phyloP scores from a whole-genome alignment of 2,797 vertebrate species.

The Squalus acanthias region DNA sequence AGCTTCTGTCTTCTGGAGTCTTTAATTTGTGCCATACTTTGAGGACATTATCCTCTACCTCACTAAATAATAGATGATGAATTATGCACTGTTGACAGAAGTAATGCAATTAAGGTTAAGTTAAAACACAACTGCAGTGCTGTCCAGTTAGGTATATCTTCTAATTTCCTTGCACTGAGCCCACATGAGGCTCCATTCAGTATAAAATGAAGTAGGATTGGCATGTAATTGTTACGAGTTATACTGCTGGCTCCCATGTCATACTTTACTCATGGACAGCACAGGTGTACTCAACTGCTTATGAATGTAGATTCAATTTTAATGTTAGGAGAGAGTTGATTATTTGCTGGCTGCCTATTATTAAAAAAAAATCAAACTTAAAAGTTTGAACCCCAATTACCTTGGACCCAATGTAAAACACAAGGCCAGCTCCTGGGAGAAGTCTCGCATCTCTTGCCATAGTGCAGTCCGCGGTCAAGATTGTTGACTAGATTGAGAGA shows the following conservation, averaged over 20 bases:
- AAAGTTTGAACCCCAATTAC: not conserved
- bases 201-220: not conserved
- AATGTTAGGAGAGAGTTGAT: not conserved
- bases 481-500: too few species aligned
- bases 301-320: not conserved
- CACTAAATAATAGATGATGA: constrained; percentile 18
- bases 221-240: not conserved
- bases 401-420: not conserved
- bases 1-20: not conserved
- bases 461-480: not conserved
- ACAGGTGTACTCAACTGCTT: not conserved
- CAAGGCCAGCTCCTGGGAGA: not conserved
- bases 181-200: not conserved
- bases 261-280: not conserved
- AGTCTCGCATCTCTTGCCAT: not conserved
- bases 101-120: constrained; percentile 20
- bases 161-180: not conserved
- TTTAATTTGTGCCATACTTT: not conserved
- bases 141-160: not conserved
- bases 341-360: not conserved
- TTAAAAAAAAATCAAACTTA: not conserved
- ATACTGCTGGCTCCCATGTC: not conserved
- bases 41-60: not conserved
- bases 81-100: not conserved
- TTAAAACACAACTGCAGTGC: not conserved